These are phyloP conservation scores for Pyrgus malvae DNA, from an alignment of 2,888 invertebrate genomes.

Conservation along the genomic window DNA sequence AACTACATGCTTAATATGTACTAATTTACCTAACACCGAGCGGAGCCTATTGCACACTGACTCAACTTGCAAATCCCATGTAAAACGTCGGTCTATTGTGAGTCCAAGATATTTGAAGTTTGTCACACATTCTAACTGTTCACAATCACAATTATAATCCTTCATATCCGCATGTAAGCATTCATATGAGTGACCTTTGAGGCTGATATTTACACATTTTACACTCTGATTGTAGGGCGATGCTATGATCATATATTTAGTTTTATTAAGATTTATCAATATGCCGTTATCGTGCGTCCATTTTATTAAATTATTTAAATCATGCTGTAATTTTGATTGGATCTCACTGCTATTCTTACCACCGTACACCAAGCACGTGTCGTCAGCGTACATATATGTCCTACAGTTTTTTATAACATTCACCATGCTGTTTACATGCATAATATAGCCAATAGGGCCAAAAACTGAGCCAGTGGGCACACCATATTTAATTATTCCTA, in stretches of 20 bases:
- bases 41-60: neutral
- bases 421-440: slow-evolving; percentile 32
- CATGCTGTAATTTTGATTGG: neutral
- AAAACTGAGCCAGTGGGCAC: slow-evolving; percentile 27
- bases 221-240: neutral
- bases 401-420: slow-evolving; percentile 27
- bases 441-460: slow-evolving; percentile 32
- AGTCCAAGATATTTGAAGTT: neutral
- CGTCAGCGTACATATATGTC: slow-evolving; percentile 5
- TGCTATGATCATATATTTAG: slow-evolving; percentile 8
- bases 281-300: slow-evolving; percentile 13
- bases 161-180: neutral
- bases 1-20: neutral
- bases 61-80: neutral
- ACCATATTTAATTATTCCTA: slow-evolving; percentile 2
- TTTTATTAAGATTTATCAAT: slow-evolving; percentile 3
- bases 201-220: neutral
- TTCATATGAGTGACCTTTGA: neutral
- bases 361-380: slow-evolving; percentile 1
- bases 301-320: neutral
- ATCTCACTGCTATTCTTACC: neutral
- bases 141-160: neutral
- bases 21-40: neutral
- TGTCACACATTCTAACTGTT: neutral
- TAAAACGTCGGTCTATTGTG: neutral